Evolutionary conservation across 2,888 invertebrate genomes (phyloP), one percentile per base, ranked within the genome.

Genomic region (Drosophila imparisetae): DNA sequence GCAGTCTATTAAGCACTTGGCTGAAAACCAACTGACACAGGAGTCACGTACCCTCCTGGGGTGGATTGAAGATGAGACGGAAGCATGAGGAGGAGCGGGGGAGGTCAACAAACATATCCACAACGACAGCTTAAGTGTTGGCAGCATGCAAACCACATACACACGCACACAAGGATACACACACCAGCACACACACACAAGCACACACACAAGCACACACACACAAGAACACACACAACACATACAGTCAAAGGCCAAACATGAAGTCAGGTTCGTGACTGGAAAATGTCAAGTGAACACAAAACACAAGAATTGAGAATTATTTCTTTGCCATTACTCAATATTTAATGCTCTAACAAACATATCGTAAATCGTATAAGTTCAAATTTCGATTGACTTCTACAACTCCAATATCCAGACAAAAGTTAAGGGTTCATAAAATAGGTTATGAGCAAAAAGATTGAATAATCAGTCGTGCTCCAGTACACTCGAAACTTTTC

Each of bases 101-200:
- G 34, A 38, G 74, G 68, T 55, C 65, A 60, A 45, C 74, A 71
- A 74, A 79, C 65, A 69, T 71, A 70, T 74, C 60, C 80, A 75
- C 63, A 48, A 71, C 69, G 75, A 75, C 86, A 79, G 81, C 76
- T 83, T 77, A 85, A 81, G 83, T 89, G 86, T 83, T 72, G 77
- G 72, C 77, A 77, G 75, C 88, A 85, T 82, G 86, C 79, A 89
- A 83, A 71, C 72, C 75, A 49, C 73, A 73, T 48, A 66, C 36
- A 65, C 42, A 68, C 57, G 45, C 42, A 69, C 32, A 42, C 65
- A n/a, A n/a, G n/a, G n/a, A n/a, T n/a, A n/a, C 30, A 40, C 36
- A 58, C n/a, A 60, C 30, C n/a, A n/a, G n/a, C n/a, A 48, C 40
- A 62, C 58, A 67, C 54, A 75, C 62, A 70, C 34, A 49, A 24